Evolutionary conservation across 2,113 vertebrate species (phyloP).

Genomic region (Nothocercus nigrocapillus): DNA sequence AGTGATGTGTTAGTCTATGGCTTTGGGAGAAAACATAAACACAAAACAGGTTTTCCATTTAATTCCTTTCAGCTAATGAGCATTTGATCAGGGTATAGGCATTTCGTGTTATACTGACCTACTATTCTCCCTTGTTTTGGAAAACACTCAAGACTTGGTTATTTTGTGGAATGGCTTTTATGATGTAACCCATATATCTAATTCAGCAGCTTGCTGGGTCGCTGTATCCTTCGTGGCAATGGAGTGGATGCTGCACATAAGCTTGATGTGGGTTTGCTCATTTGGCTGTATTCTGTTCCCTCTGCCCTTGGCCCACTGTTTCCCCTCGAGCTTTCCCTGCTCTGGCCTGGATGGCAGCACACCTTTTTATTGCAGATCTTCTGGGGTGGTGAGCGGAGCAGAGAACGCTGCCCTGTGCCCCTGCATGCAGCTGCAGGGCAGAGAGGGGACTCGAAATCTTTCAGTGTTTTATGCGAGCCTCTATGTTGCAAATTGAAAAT

Average conservation of each 20-base stretch:
- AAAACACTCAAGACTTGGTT: background rate
- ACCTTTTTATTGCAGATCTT: background rate
- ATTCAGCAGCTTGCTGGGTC: background rate
- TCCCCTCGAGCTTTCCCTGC: background rate
- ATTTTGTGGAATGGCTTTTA: background rate
- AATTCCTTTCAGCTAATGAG: background rate
- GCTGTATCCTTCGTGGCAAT: background rate
- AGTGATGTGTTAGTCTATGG: background rate
- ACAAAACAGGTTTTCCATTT: background rate
- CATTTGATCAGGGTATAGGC: background rate
- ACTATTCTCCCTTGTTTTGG: background rate
- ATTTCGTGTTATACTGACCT: background rate
- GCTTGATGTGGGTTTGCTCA: background rate
- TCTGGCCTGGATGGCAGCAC: background rate
- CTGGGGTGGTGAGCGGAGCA: background rate
- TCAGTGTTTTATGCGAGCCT: background rate
- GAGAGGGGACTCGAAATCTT: background rate
- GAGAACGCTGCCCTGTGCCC: background rate
- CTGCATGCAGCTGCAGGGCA: accelerated
- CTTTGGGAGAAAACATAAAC: conserved; percentile 26
- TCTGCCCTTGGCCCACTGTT: background rate
- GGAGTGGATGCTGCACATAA: background rate
- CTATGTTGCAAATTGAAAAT: background rate
- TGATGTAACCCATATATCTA: background rate
- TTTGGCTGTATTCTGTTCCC: accelerated